Conservation (phyloP, 1,140 invertebrate genomes). For the Neotoxoptera formosana region DNA sequence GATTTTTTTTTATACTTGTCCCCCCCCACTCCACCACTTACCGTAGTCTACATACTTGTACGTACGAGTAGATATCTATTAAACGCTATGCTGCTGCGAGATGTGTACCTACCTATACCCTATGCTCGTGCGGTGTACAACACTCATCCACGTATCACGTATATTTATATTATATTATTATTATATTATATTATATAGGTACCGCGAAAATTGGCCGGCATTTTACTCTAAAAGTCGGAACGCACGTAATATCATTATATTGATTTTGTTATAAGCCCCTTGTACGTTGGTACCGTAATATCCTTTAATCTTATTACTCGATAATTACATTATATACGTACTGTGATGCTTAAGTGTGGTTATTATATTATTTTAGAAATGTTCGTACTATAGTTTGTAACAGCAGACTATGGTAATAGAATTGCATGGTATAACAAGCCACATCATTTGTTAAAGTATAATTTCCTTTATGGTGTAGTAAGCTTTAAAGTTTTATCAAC, state of each 20-base stretch:
- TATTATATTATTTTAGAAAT: slow-evolving; percentile 20
- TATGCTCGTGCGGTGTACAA: neutral
- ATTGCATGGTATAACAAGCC: neutral
- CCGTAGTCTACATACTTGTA: neutral
- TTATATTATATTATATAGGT: neutral
- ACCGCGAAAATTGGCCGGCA: neutral
- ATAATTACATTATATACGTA: slow-evolving; percentile 8
- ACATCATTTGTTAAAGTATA: neutral
- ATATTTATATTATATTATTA: neutral
- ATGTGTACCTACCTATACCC: neutral
- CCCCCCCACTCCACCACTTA: too few species aligned
- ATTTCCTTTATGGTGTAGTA: slow-evolving; percentile 1
- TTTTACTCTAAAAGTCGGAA: neutral
- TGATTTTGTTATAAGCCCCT: neutral
- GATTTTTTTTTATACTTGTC: neutral
- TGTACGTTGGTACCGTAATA: neutral
- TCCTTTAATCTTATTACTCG: slow-evolving; percentile 9
- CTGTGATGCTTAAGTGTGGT: slow-evolving; percentile 8
- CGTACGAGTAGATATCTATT: neutral
- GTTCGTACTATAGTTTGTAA: neutral
- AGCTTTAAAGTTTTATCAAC: neutral
- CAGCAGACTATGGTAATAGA: neutral
- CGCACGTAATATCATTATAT: slow-evolving; percentile 10
- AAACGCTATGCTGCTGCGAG: neutral
- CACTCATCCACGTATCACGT: neutral